Base-by-base conservation (phyloP, 2,888 invertebrate species). In the Glyphotaelius pellucidus region DNA sequence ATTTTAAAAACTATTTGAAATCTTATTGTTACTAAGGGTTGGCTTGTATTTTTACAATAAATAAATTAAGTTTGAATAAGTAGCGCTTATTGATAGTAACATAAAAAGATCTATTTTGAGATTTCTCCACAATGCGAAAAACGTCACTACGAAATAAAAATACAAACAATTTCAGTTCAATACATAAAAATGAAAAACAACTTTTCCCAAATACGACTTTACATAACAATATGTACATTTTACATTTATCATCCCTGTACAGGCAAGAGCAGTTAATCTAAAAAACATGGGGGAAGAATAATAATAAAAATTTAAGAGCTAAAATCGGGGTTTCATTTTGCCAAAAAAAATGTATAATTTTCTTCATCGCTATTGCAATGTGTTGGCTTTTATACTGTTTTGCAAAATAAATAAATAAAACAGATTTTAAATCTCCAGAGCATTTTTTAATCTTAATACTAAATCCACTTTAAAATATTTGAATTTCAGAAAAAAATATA, bases 61-160 rank as follows among this genome's bases (percentile, higher is more conserved):
- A 67, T 67, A 25, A 67, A 25, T 67, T 67, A 25, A 67, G n/a
- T 67, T n/a, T 67, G 67, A 67, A 67, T 67, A 67, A 67, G 67
- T 25, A 67, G 67, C 9, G 67, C 67, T 67, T 67, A 67, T 25
- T 67, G 67, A 67, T 67, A 67, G 67, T 67, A n/a, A 67, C 67
- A 67, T 67, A 67, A 67, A 67, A 67, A 67, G 67, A 67, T 67
- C 67, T 67, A 67, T 67, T 67, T 67, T 67, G 67, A 67, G 67
- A 67, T 67, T 67, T 25, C 25, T 67, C 1, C 25, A 67, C 67
- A 9, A 19, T 67, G 25, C 2, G 67, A 67, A 67, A 67, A 67
- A 67, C 67, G 25, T 67, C 67, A 67, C 67, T 67, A 67, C 67
- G 7, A 67, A 67, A n/a, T 67, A 67, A 67, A 67, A 67, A 67